Evolutionary conservation across 1,140 invertebrate genomes (phyloP), one percentile per base, ranked within the genome.

Genomic region (Andrena cerasifolii): DNA sequence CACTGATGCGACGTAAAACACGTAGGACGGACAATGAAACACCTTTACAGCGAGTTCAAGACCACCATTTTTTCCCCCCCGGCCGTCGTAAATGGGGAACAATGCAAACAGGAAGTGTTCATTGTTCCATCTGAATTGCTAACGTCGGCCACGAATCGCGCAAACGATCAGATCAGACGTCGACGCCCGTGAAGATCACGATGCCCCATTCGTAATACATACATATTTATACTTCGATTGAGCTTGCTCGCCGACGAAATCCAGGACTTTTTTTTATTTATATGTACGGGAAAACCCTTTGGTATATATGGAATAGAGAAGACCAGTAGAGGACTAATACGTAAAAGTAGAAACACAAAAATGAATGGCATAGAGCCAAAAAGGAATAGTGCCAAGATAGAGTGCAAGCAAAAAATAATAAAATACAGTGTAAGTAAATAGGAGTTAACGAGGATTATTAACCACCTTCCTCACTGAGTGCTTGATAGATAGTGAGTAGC

Each of bases 11-110:
- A 14, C 49, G 47, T 26, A 45, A 65, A 74, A 74, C 51, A 54
- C 61, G 61, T 45, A 24, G 45, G 58, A 43, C 70, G 70, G 1
- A 62, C 70, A 73, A 73, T 62, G 58, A 73, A 53, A 73, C 58
- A 73, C 70, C 70, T 73, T 73, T 62, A 72, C 12, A 16, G 33
- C 45, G 21, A 0, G 65, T 58, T 8, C n/a, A n/a, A 18, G 16
- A 24, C 45, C 43, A 40, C 45, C n/a, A 51, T 72, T 45, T 72
- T 72, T 59, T n/a, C 3, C 24, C 43, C 3, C 24, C 8, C 18
- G 18, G n/a, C 10, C 45, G 4, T 72, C 56, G 21, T 61, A 72
- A 72, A 61, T 21, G 56, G 14, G 1, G 33, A 62, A 73, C 45
- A 62, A 73, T 62, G 58, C 70, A 51, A 72, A 61, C 43, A 72